Conservation (phyloP, 2,888 invertebrate genomes). For the Cremastobaeus sp. region DNA sequence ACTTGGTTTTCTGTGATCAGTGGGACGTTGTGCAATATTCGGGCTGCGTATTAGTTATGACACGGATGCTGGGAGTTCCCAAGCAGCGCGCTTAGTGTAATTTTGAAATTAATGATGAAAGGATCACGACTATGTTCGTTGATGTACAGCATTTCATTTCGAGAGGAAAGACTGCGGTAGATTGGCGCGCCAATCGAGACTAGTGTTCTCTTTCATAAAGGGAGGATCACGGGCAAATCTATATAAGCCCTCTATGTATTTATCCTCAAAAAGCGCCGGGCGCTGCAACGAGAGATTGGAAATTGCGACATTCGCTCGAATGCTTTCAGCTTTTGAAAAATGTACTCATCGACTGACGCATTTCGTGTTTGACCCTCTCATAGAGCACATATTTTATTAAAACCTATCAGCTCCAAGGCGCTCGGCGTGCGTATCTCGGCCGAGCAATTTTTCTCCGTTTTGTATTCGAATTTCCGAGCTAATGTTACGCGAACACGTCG, state of each 20-base stretch:
- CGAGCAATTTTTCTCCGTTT: too few relatives aligned
- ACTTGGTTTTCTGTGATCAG: too few relatives aligned
- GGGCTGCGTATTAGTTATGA: too few relatives aligned
- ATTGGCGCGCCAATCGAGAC: slow-evolving; percentile 34
- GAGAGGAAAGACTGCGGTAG: slow-evolving; percentile 25
- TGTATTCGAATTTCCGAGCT: too few relatives aligned
- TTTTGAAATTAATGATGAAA: slow-evolving; percentile 7
- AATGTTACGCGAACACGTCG: too few relatives aligned
- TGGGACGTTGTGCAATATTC: neutral
- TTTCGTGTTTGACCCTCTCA: slow-evolving; percentile 12
- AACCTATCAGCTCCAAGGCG: neutral
- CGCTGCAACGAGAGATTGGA: slow-evolving; percentile 26
- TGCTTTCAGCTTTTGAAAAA: slow-evolving; percentile 30
- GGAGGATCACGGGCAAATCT: slow-evolving; percentile 50
- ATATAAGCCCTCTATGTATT: slow-evolving; percentile 49
- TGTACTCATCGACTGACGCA: slow-evolving; percentile 7
- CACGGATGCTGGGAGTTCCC: too few relatives aligned
- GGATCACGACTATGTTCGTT: slow-evolving; percentile 11
- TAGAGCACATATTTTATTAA: neutral
- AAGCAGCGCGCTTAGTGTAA: too few relatives aligned
- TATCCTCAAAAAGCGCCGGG: slow-evolving; percentile 33
- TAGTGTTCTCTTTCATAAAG: slow-evolving; percentile 43
- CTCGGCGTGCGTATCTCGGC: too few relatives aligned
- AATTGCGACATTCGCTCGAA: slow-evolving; percentile 27
- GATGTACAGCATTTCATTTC: slow-evolving; percentile 32